These are phyloP conservation scores for Galagoides demidoff DNA, from an alignment of 2,797 vertebrate genomes.

Conservation along the genomic window DNA sequence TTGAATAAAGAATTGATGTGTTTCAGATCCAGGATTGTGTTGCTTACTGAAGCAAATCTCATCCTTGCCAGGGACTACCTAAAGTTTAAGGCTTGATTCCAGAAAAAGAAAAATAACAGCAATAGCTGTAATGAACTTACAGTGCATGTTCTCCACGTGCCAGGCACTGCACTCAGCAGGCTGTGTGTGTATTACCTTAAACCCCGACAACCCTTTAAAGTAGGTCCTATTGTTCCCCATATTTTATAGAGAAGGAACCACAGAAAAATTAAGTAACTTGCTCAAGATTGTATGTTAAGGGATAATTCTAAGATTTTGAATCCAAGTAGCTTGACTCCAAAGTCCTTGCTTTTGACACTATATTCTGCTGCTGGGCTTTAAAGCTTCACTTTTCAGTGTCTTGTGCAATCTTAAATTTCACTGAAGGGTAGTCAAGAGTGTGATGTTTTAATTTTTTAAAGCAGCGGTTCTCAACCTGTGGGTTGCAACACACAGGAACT, in stretches of 20 bases:
- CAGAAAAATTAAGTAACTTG: not conserved
- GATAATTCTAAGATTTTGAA: not conserved
- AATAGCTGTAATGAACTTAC: not conserved
- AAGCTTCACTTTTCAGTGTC: not conserved
- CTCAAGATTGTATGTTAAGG: not conserved
- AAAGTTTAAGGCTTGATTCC: constrained; percentile 36
- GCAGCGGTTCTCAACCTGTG: no score
- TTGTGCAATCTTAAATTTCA: constrained; percentile 20
- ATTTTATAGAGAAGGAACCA: not conserved
- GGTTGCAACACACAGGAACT: no score
- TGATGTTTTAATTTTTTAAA: constrained; percentile 1
- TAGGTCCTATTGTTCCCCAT: not conserved
- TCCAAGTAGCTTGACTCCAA: not conserved
- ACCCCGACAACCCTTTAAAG: not conserved
- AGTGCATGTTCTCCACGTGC: not conserved
- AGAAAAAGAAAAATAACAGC: not conserved
- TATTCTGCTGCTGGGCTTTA: not conserved
- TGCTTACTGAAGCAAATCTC: constrained; percentile 44
- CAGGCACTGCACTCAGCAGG: not conserved
- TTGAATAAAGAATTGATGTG: constrained; percentile 41
- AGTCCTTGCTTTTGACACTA: not conserved
- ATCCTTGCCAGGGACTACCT: constrained; percentile 6
- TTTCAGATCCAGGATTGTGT: constrained; percentile 44
- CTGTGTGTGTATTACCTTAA: not conserved
- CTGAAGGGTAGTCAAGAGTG: not conserved